These are phyloP conservation scores for Podabrus alpinus DNA, from an alignment of 2,888 invertebrate species.

Conservation along the genomic window DNA sequence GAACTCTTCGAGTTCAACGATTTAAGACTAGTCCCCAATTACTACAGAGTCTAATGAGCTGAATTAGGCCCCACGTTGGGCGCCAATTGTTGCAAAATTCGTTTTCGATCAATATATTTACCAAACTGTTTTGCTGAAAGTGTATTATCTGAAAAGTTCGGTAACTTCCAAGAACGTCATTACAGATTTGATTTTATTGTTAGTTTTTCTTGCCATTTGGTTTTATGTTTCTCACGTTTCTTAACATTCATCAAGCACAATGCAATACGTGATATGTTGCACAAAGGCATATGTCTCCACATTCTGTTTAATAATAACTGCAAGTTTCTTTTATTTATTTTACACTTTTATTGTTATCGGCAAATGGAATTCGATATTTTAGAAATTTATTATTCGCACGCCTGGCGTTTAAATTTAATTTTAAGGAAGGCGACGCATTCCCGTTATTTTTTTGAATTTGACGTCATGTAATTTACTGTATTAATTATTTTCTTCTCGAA, in stretches of 20 bases:
- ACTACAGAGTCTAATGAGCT: too few relatives aligned
- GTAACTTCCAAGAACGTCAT: not conserved
- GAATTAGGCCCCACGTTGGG: too few relatives aligned
- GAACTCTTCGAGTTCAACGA: too few relatives aligned
- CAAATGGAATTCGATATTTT: constrained; percentile 13
- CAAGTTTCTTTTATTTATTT: constrained; percentile 14
- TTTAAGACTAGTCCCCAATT: too few relatives aligned
- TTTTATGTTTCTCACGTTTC: constrained; percentile 36
- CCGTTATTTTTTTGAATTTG: not conserved
- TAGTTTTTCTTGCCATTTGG: constrained; percentile 8
- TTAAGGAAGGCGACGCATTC: not conserved
- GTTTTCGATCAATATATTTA: too few relatives aligned
- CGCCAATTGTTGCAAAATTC: too few relatives aligned
- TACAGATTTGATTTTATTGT: not conserved
- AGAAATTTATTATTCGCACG: constrained; percentile 7
- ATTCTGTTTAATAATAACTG: constrained; percentile 15
- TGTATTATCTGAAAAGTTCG: not conserved
- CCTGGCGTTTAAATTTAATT: not conserved
- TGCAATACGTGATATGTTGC: constrained; percentile 30
- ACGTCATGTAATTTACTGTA: not conserved
- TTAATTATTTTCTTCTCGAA: constrained; percentile 13
- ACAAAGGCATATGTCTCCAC: constrained; percentile 11
- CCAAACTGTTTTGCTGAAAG: not conserved
- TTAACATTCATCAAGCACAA: constrained; percentile 33
- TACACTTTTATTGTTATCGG: constrained; percentile 2